A percentile compares a stretch with the other conserved stretches of the same genome.
Evolutionary conservation across 2,797 vertebrate genomes (phyloP).

Genomic region (Schizopygopsis pylzovi): DNA sequence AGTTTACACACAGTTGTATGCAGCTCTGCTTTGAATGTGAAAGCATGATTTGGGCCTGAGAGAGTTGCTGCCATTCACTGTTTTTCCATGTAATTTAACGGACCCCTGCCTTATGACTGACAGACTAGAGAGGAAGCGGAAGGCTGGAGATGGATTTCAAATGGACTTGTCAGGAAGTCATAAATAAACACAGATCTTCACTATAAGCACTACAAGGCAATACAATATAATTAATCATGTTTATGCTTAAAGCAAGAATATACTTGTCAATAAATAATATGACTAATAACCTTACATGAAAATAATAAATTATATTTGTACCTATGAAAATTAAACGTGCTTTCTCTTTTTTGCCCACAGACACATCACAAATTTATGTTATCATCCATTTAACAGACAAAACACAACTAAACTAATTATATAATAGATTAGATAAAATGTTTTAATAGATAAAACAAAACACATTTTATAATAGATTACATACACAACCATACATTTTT

Average conservation of each 20-base stretch:
- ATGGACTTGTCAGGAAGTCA: neutral
- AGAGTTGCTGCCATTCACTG: conserved; percentile 9
- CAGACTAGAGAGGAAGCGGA: neutral
- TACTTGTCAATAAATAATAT: neutral
- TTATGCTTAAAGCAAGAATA: neutral
- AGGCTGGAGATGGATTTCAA: neutral
- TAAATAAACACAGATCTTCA: neutral
- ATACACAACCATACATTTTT: no score
- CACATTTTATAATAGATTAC: no score
- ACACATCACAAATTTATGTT: neutral
- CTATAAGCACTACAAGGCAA: neutral
- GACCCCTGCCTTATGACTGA: neutral
- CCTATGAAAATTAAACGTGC: neutral
- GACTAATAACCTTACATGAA: neutral
- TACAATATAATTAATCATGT: neutral
- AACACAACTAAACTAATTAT: neutral
- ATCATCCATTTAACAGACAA: neutral
- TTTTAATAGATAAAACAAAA: no score
- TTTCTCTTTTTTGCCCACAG: neutral
- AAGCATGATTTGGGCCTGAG: neutral
- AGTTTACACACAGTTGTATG: conserved; percentile 5
- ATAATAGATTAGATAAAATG: no score
- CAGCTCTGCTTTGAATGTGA: conserved; percentile 34
- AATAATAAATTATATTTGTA: neutral
- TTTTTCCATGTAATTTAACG: conserved; percentile 42